Base-by-base conservation (phyloP, 2,113 vertebrate genomes). In the Hemiprocne comata region DNA sequence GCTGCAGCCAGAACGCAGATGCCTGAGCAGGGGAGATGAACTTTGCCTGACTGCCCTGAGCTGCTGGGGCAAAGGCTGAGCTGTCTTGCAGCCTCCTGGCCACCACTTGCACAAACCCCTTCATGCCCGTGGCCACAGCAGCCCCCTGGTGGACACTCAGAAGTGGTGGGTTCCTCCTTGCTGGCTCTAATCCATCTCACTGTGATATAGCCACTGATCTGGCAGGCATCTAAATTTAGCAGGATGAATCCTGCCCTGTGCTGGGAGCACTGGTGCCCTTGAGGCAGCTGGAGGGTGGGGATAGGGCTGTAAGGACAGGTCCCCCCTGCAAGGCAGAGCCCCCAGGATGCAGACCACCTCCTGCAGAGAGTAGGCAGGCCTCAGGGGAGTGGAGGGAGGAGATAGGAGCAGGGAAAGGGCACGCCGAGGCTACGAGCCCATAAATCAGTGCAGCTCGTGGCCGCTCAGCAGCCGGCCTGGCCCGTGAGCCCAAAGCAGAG, bases 391-490 rank as follows among this genome's bases (percentile, higher is more conserved):
- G 4, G 34, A 21, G 25, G 31, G 55, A 46, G 50, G 60, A 26
- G 73, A 11, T 0, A 7, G 81, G 58, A 73, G 73, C 64, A 13
- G 12, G 55, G 19, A 21, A 25, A 13, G 0, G 3, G 54, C 44
- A 20, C n/a, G 0, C 15, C 7, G 0, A 9, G 57, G 50, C 9
- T 4, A 17, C 0, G 5, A 77, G 21, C 34, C n/a, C 38, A 5
- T 18, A 15, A 53, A 44, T 31, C 36, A 42, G 6, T 1, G 6
- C 0, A 36, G 65, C 44, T n/a, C 9, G 0, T 16, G 10, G 34
- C 38, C 9, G 4, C 55, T 14, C 66, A 12, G 40, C 46, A 50
- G 66, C 23, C 10, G 1, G 53, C 20, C 31, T 40, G 18, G 57
- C 51, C 55, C 6, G 0, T 7, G 20, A 64, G 42, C 51, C 46